Base-by-base conservation (phyloP, 2,113 vertebrate species). In the Eulacestoma nigropectus region DNA sequence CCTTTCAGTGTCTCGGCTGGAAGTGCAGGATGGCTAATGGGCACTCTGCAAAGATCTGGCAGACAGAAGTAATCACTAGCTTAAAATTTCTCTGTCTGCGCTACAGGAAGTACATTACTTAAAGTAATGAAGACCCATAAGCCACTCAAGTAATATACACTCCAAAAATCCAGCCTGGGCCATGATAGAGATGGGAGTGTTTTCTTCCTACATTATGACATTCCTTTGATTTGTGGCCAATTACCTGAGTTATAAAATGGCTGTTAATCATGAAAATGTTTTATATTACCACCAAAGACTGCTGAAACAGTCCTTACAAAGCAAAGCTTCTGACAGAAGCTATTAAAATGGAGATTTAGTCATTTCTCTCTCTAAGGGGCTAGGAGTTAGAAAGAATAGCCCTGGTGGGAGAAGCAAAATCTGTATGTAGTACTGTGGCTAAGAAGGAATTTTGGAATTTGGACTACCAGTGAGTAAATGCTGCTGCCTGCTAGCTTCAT, bases 301-400 rank as follows among this genome's bases (percentile, higher is more conserved):
- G 96, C 97, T 97, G 97, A 98, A 98, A 97, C 84, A 93, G 96
- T 91, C 96, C 95, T 97, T 96, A 96, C 95, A 97, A 97, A 97
- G 97, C 95, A 97, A 96, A 97, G 96, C 84, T 95, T 95, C 88
- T 96, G 96, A 97, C 87, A 97, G 95, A 90, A 96, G 93, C 97
- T 97, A 97, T 97, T 98, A 97, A 97, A 98, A 95, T 92, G 73
- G 89, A 97, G 95, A 97, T 98, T 95, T 97, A 98, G 96, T 97
- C 14, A 95, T 97, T 97, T 97, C 63, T 95, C 13, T 97, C 78
- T 92, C 78, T 80, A 6, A 94, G 80, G 73, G 46, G 39, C 62
- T 95, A 76, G 76, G 56, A 96, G 74, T 96, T 90, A 97, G 82
- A 92, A 95, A 75, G 79, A 96, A 91, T 95, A 96, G 90, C 86